These are phyloP conservation scores for Yponomeuta evonymella DNA, from an alignment of 2,888 invertebrate genomes.

Conservation along the genomic window DNA sequence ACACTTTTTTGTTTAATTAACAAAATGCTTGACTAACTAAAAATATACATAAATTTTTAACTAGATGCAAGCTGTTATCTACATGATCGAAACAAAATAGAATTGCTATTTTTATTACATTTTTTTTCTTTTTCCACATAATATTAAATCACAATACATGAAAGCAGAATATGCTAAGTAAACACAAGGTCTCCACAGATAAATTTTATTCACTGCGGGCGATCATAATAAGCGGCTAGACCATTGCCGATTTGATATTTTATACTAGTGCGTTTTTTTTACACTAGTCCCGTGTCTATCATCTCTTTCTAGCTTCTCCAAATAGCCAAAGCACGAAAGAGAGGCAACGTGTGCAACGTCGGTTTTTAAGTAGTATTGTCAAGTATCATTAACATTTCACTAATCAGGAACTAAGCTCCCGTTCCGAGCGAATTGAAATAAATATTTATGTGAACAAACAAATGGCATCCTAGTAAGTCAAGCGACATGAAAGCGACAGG, in stretches of 20 bases:
- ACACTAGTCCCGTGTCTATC: no score
- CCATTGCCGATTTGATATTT: not conserved
- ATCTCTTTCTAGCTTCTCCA: no score
- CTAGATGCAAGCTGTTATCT: conserved; percentile 43
- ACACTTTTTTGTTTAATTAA: conserved; percentile 32
- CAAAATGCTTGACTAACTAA: conserved; percentile 43
- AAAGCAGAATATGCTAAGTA: conserved; percentile 1
- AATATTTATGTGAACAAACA: no score
- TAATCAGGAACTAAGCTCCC: no score
- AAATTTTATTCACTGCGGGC: not conserved
- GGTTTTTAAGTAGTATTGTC: no score
- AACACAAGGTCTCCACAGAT: not conserved
- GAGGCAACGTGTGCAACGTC: no score
- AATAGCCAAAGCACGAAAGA: no score
- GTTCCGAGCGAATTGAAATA: no score
- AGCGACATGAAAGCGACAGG: no score
- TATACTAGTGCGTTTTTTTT: not conserved
- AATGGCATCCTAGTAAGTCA: no score
- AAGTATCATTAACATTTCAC: no score
- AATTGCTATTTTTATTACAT: conserved; percentile 1
- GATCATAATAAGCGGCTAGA: not conserved
- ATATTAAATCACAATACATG: conserved; percentile 4
- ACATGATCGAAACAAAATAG: conserved; percentile 37
- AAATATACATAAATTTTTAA: conserved; percentile 31
- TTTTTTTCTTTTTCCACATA: conserved; percentile 31